phyloP scores from a whole-genome alignment of 1,140 invertebrate genomes.

The Tenebrio molitor region DNA sequence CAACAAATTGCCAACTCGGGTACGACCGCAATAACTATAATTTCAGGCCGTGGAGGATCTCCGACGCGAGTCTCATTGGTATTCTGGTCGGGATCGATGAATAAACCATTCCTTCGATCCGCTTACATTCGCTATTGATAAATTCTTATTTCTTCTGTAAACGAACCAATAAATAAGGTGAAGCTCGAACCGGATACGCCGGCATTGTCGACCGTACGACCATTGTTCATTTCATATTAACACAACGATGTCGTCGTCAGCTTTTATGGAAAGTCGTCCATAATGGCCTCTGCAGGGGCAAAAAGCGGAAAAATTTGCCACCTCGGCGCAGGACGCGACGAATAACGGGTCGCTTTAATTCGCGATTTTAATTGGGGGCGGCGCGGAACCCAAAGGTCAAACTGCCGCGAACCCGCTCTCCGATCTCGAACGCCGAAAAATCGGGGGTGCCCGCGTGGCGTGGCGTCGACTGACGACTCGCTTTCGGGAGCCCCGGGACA shows the following conservation, averaged over 20 bases:
- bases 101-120: conserved; percentile 50
- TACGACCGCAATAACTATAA: conserved; percentile 46
- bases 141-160: conserved; percentile 61
- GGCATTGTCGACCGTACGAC: conserved; percentile 61
- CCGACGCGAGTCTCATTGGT: conserved; percentile 41
- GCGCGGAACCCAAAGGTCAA: too few relatives aligned
- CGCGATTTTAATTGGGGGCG: too few relatives aligned
- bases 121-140: conserved; percentile 60
- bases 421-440: too few relatives aligned
- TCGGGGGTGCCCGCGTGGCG: too few relatives aligned
- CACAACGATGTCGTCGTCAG: conserved; percentile 55
- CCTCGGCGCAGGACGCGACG: too few relatives aligned
- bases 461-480: too few relatives aligned
- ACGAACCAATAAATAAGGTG: conserved; percentile 60
- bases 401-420: too few relatives aligned
- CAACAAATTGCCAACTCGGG: conserved; percentile 48
- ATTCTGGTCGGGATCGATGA: conserved; percentile 44
- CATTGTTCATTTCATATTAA: conserved; percentile 64
- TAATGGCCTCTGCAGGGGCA: conserved; percentile 13
- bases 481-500: too few relatives aligned
- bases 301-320: conserved; percentile 57
- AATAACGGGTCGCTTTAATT: too few relatives aligned
- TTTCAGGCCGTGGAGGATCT: conserved; percentile 16
- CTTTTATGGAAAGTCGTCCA: conserved; percentile 57
- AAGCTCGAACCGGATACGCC: conserved; percentile 55